phyloP scores from a whole-genome alignment of 2,888 invertebrate genomes.

The Nomada fabriciana region DNA sequence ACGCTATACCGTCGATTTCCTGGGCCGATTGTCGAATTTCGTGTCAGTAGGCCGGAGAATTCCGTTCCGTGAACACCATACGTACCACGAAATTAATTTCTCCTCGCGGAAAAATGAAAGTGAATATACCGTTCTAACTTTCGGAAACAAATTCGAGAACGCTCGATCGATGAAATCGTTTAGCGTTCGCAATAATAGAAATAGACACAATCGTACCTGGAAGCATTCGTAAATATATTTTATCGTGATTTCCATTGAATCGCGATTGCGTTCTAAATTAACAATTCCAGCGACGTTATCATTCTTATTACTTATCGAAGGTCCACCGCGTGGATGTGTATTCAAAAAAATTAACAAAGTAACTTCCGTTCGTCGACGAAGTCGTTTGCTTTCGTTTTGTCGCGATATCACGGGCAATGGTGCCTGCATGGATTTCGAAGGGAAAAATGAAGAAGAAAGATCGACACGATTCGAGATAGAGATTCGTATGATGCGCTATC shows the following conservation, averaged over 20 bases:
- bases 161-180: too few species aligned
- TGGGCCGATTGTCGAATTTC: slow-evolving; percentile 21
- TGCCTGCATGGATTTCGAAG: too few species aligned
- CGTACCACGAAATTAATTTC: neutral
- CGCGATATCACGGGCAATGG: neutral
- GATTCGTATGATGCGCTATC: neutral
- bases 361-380: neutral
- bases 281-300: neutral
- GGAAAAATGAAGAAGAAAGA: too few species aligned
- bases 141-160: neutral
- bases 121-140: too few species aligned
- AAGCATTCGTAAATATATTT: neutral
- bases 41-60: slow-evolving; percentile 59
- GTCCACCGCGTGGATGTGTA: neutral
- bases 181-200: too few species aligned
- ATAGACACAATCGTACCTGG: neutral
- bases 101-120: neutral
- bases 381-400: neutral
- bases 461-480: neutral
- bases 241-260: neutral
- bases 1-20: neutral
- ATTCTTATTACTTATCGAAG: neutral
- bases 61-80: slow-evolving; percentile 31
- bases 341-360: neutral
- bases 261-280: too few species aligned